Evolutionary conservation across 2,888 invertebrate genomes (phyloP), one percentile per base, ranked within the genome.

Genomic region (Macrophya alboannulata): DNA sequence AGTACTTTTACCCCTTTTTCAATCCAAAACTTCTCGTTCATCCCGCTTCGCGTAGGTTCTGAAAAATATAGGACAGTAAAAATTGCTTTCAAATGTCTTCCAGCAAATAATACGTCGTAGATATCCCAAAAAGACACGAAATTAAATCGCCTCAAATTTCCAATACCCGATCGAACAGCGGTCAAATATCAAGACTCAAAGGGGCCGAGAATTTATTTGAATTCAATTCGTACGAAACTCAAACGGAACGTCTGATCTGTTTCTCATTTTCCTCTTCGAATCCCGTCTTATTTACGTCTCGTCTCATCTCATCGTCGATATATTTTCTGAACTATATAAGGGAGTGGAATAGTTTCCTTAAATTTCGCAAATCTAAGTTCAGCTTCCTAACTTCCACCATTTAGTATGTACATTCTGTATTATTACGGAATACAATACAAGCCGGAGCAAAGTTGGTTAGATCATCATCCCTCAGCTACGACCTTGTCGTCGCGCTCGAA

Each of bases 401-500:
- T 65, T 1, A 31, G n/a, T n/a, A n/a, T n/a, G 12, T 37, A 37
- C 4, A 17, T 15, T 37, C 17, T 37, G 17, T 68, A 68, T 68
- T 37, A 17, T 68, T 68, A 68, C 25, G 8, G 68, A 37, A 68
- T 65, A 65, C 17, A 31, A 3, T 31, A 31, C 31, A 31, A 37
- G 17, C 17, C 31, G 6, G 25, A 68, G 37, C 25, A 37, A 37
- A 68, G 68, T 68, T 12, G 17, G 72, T 74, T 74, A 74, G n/a
- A 74, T 74, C 72, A 43, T 74, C 72, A 74, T 74, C 72, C 72
- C 43, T 68, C 68, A 17, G 62, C 62, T 31, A 2, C 72, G 72
- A 74, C 72, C 72, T 74, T 74, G 72, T 74, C 72, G n/a, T 74
- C 72, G 31, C 45, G 21, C 72, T 74, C 72, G 4, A 74, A 74